Base-by-base conservation (phyloP, 2,888 invertebrate species). In the Nysson spinosus region DNA sequence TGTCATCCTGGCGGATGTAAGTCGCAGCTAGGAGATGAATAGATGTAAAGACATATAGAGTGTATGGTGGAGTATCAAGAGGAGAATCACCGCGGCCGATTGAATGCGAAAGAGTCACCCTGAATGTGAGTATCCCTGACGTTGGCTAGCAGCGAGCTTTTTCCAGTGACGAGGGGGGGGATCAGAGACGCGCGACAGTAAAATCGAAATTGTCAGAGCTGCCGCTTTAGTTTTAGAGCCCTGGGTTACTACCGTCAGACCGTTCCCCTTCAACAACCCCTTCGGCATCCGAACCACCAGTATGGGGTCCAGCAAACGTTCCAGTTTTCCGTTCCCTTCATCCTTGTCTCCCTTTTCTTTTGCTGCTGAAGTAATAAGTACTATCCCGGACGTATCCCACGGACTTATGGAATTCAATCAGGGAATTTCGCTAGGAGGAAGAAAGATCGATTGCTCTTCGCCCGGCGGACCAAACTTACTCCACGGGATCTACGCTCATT, bases 161-260 rank as follows among this genome's bases (percentile, higher is more conserved):
- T 81, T 70, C 71, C 64, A 64, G 62, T 65, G 63, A 74, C 72
- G 75, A 72, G 78, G 69, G 75, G 77, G 78, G 75, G 77, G 78
- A 82, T 79, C 82, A 74, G 77, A 71, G 61, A 71, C 74, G 77
- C 69, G 77, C 79, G 82, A 75, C 77, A 82, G 79, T 83, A 82
- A 85, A 85, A 84, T 84, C 84, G 81, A 83, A 85, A 85, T 83
- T 83, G 83, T 84, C 80, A 80, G 80, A 79, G 78, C 77, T 78
- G 77, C 79, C 79, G 80, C 78, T 82, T 83, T 81, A 81, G 82
- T 82, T 84, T 85, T 83, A 85, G 79, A 81, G 80, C 81, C 77
- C 55, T 60, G 73, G 71, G 71, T 80, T 82, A 79, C 72, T 69
- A 39, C 72, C 70, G 55, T 60, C 64, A 52, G 61, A 39, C 39